These are phyloP conservation scores for Cecropterus lyciades DNA, from an alignment of 1,140 invertebrate species.

Conservation along the genomic window DNA sequence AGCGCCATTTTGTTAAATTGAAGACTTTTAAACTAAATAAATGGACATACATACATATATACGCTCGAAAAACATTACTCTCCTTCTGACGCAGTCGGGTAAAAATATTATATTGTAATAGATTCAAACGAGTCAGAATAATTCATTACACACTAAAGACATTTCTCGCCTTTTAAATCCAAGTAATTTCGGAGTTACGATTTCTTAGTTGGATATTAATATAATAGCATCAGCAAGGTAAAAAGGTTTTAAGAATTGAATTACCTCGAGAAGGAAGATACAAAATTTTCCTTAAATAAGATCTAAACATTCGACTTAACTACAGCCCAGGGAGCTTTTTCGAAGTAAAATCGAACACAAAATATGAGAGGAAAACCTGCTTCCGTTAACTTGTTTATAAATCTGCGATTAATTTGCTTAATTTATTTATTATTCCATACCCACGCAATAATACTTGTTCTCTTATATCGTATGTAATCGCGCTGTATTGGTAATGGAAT, in stretches of 20 bases:
- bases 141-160: too few relatives aligned
- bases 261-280: constrained; percentile 29
- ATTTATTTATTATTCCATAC: constrained; percentile 35
- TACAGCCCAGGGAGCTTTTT: constrained; percentile 45
- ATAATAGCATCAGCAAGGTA: constrained; percentile 10
- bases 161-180: constrained; percentile 2
- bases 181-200: constrained; percentile 3
- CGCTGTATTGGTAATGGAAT: too few relatives aligned
- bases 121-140: too few relatives aligned
- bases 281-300: constrained; percentile 43
- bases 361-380: constrained; percentile 41
- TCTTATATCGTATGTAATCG: too few relatives aligned
- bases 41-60: too few relatives aligned
- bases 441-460: neutral
- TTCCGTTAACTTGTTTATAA: constrained; percentile 33
- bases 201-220: constrained; percentile 11
- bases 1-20: too few relatives aligned
- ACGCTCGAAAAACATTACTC: too few relatives aligned
- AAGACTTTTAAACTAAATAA: too few relatives aligned
- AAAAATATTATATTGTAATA: too few relatives aligned
- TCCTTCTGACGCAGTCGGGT: too few relatives aligned
- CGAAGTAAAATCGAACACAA: constrained; percentile 51
- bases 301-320: constrained; percentile 49
- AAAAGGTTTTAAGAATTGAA: constrained; percentile 36
- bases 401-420: constrained; percentile 37